Conservation (phyloP, 53 echinoderm and acorn worm species). For the Actinopyga echinites region DNA sequence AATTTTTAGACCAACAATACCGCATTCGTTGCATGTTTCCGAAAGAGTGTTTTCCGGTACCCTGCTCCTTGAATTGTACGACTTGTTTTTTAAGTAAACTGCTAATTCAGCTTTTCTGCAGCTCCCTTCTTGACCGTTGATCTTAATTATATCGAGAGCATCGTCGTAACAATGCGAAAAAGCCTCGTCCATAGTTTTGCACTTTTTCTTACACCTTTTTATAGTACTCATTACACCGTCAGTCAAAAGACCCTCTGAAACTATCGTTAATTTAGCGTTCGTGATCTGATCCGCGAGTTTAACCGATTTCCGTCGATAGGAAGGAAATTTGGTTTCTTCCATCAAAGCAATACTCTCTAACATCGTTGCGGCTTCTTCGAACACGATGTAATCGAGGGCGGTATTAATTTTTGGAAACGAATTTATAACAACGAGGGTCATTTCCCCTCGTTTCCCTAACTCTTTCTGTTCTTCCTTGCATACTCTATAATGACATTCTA, state of each 20-base stretch:
- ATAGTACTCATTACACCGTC: not conserved
- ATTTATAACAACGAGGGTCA: not conserved
- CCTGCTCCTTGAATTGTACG: not conserved
- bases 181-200: not conserved
- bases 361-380: too few relatives aligned
- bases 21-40: not conserved
- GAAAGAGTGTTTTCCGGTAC: not conserved
- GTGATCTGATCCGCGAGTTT: not conserved
- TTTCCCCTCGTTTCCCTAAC: not conserved
- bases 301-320: not conserved
- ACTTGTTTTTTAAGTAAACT: not conserved
- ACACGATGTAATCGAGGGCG: not conserved
- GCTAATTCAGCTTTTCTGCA: not conserved
- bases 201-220: not conserved
- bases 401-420: not conserved
- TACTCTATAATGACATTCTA: not conserved
- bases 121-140: not conserved
- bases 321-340: too few relatives aligned
- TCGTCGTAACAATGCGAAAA: too few relatives aligned
- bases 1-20: not conserved
- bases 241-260: not conserved
- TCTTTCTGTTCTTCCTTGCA: not conserved
- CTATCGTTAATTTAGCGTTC: not conserved
- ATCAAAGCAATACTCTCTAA: too few relatives aligned
- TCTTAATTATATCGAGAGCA: not conserved